Conservation (phyloP, 2,113 vertebrate genomes). For the Hepsetus odoe region DNA sequence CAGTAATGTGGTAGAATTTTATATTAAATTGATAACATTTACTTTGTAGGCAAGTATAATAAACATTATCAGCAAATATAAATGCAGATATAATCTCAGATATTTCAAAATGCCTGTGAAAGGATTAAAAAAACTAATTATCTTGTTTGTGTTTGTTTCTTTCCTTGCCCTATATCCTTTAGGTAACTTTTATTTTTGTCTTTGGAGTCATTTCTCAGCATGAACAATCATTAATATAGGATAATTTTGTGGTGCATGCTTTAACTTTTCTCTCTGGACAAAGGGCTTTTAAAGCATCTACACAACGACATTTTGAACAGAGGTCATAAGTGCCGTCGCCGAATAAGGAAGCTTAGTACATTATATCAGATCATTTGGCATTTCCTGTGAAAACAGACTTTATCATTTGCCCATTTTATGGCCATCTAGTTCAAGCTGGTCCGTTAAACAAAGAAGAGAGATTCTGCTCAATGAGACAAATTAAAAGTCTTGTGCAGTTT, state of each 20-base stretch:
- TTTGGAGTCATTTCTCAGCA: conserved; percentile 1
- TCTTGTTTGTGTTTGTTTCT: no score
- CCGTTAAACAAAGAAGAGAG: not conserved
- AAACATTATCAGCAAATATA: not conserved
- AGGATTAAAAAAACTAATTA: not conserved
- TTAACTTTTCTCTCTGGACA: conserved; percentile 52
- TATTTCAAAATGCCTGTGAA: not conserved
- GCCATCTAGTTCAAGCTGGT: not conserved
- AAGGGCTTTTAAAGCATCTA: conserved; percentile 50
- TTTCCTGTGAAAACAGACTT: conserved; percentile 75
- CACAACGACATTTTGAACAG: conserved; percentile 65
- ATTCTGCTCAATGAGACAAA: not conserved
- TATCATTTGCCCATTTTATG: conserved; percentile 54
- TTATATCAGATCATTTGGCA: conserved; percentile 73
- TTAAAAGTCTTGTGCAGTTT: not conserved
- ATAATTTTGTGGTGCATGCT: conserved; percentile 18
- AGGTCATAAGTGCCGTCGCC: conserved; percentile 64
- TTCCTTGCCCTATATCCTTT: not conserved
- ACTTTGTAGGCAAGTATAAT: no score
- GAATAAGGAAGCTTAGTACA: conserved; percentile 57
- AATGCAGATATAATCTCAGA: not conserved
- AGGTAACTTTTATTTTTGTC: not conserved
- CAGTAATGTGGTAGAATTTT: not conserved
- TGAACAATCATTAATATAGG: not conserved
- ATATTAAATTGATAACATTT: no score